A percentile compares a stretch with the other conserved stretches of the same genome.
These are phyloP conservation scores for Megaustenia siamemsis DNA, from an alignment of 2,888 invertebrate genomes.

Conservation along the genomic window DNA sequence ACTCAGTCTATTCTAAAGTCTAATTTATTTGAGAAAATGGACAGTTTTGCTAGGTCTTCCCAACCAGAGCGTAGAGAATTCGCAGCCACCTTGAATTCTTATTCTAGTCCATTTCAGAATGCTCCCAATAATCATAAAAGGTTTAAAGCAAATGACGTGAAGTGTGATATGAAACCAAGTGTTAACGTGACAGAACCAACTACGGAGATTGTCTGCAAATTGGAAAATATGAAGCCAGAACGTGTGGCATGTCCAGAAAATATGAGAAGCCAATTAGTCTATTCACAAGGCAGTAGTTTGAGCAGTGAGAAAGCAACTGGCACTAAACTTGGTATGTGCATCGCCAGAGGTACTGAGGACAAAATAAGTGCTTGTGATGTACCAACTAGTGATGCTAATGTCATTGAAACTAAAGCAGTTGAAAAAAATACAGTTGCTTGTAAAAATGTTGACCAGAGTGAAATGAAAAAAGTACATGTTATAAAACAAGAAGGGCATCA, in stretches of 20 bases:
- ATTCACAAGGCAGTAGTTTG: background rate
- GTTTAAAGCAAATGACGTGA: slow-evolving; percentile 3
- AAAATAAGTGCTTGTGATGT: background rate
- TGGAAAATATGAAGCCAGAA: background rate
- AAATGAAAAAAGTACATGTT: background rate
- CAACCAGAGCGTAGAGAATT: background rate
- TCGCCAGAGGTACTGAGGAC: background rate
- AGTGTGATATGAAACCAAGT: slow-evolving; percentile 3
- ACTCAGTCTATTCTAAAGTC: background rate
- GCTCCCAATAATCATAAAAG: background rate
- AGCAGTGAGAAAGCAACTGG: background rate
- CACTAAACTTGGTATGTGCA: background rate
- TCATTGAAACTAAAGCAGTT: background rate
- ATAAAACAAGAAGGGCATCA: background rate
- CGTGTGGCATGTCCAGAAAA: background rate
- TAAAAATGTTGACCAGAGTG: background rate
- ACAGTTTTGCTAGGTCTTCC: slow-evolving; percentile 16
- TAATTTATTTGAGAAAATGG: slow-evolving; percentile 50
- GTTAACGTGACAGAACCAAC: background rate
- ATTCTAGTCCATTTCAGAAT: slow-evolving; percentile 18
- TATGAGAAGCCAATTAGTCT: background rate
- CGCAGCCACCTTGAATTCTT: background rate
- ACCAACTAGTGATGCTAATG: background rate
- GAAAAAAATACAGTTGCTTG: background rate
- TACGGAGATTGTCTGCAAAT: background rate